Evolutionary conservation across 2,113 vertebrate species (phyloP).

Genomic region (Accipiter cooperii): DNA sequence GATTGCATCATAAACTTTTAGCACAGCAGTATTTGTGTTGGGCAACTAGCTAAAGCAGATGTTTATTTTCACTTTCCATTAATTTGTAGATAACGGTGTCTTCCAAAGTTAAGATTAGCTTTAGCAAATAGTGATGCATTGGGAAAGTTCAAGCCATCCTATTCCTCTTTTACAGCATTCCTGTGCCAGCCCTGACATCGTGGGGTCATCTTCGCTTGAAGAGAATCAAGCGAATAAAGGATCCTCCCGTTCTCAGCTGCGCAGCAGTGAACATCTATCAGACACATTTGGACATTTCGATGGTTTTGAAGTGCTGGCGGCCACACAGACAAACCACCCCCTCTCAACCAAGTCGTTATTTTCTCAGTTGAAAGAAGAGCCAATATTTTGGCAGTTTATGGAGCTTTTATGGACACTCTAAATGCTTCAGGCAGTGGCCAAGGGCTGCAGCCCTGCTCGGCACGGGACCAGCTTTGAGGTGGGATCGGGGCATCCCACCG

Average conservation of each 20-base stretch:
- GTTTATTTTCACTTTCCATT: background rate
- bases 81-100: background rate
- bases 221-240: background rate
- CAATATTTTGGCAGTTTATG: background rate
- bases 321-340: background rate
- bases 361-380: background rate
- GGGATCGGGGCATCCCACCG: background rate
- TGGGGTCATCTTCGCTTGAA: background rate
- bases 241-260: background rate
- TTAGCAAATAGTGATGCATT: background rate
- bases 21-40: background rate
- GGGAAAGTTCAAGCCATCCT: background rate
- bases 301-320: background rate
- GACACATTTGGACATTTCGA: background rate
- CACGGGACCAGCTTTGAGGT: background rate
- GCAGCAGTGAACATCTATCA: background rate
- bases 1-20: background rate
- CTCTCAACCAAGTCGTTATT: background rate
- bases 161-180: background rate
- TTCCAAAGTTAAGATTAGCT: background rate
- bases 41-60: background rate
- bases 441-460: background rate
- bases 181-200: background rate
- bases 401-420: background rate
- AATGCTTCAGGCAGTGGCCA: accelerated